A percentile compares a stretch with the other conserved stretches of the same genome.
Conservation (phyloP, 2,888 invertebrate genomes). For the Caenorhabditis sp. region DNA sequence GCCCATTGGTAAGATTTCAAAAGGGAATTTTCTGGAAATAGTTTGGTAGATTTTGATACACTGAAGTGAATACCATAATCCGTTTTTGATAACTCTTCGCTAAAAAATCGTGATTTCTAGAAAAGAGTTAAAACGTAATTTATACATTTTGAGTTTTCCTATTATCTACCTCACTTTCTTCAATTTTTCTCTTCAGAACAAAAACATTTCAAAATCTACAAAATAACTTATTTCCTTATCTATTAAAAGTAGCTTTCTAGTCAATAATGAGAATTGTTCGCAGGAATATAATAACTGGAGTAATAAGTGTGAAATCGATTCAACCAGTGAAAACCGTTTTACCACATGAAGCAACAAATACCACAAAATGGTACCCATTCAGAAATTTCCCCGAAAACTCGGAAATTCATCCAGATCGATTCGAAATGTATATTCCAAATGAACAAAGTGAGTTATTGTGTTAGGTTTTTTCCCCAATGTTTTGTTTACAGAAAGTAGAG, state of each 20-base stretch:
- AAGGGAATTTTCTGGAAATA: neutral
- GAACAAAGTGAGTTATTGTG: too few species aligned
- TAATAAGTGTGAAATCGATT: neutral
- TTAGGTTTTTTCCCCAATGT: too few species aligned
- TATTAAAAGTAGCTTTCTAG: neutral
- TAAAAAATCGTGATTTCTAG: neutral
- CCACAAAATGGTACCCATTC: neutral
- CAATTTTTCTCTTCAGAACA: too few species aligned
- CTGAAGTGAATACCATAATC: neutral
- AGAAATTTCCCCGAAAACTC: neutral
- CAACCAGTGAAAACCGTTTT: neutral
- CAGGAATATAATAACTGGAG: neutral
- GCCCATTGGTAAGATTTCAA: neutral
- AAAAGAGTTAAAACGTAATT: too few species aligned
- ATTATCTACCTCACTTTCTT: too few species aligned
- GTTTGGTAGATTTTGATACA: neutral
- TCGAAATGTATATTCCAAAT: too few species aligned
- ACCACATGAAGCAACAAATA: neutral
- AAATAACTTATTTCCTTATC: too few species aligned
- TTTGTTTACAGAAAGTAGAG: too few species aligned
- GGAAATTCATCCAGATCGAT: neutral
- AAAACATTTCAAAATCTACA: too few species aligned
- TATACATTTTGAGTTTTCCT: too few species aligned
- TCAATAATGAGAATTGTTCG: neutral
- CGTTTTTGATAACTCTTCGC: neutral